These are phyloP conservation scores for Chaenogobius annularis DNA, from an alignment of 2,113 vertebrate genomes.

Conservation along the genomic window DNA sequence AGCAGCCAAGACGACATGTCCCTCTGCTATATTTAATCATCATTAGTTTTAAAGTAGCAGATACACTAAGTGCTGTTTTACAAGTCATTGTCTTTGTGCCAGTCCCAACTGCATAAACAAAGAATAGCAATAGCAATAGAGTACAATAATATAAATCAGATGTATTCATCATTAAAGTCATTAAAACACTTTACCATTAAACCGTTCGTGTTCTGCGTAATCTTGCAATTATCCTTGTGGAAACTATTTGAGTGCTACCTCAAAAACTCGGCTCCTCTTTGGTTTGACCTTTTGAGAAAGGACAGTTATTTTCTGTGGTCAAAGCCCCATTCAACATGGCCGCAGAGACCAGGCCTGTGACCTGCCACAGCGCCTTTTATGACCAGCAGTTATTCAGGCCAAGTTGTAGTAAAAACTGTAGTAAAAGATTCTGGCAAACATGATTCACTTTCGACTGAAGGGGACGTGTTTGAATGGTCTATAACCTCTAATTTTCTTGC, in stretches of 20 bases:
- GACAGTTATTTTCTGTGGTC: constrained; percentile 19
- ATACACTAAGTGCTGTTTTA: constrained; percentile 24
- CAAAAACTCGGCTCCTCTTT: constrained; percentile 14
- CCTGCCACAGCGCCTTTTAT: constrained; percentile 56
- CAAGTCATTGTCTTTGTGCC: neutral
- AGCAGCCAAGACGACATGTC: constrained; percentile 52
- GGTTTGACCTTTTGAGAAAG: constrained; percentile 29
- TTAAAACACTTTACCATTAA: neutral
- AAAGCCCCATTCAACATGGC: constrained; percentile 34
- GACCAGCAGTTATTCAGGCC: constrained; percentile 54
- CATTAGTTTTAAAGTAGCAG: constrained; percentile 44
- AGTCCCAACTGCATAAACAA: neutral
- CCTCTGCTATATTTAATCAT: constrained; percentile 66
- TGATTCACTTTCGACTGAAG: constrained; percentile 48
- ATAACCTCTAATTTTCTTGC: constrained; percentile 52
- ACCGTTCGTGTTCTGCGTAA: neutral
- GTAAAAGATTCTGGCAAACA: constrained; percentile 61
- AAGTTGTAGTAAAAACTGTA: constrained; percentile 51
- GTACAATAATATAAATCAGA: neutral
- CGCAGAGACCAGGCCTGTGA: constrained; percentile 30
- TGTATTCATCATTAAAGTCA: neutral
- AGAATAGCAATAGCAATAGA: neutral
- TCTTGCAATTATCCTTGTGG: constrained; percentile 27
- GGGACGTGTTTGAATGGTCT: constrained; percentile 40
- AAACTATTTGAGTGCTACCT: constrained; percentile 22